phyloP scores from a whole-genome alignment of 1,140 invertebrate species.

The Pseudomyrmex sp. region DNA sequence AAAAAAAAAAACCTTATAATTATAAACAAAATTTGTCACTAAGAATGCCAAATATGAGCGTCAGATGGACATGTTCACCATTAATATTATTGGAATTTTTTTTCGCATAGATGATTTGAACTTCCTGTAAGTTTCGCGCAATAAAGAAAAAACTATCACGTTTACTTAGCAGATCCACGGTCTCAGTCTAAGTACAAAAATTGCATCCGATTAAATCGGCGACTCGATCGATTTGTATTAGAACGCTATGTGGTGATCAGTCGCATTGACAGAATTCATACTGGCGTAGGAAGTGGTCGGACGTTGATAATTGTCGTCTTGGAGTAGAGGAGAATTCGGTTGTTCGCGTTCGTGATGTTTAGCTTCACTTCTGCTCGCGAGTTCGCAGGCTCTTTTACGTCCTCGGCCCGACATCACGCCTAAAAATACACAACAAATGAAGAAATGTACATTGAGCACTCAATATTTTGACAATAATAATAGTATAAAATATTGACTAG shows the following conservation, averaged over 20 bases:
- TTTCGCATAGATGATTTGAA: not conserved
- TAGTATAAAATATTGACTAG: too few relatives aligned
- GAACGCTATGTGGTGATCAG: conserved; percentile 59
- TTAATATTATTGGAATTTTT: too few relatives aligned
- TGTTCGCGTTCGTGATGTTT: conserved; percentile 67
- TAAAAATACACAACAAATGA: conserved; percentile 67
- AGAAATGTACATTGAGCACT: not conserved
- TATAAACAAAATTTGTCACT: conserved; percentile 24
- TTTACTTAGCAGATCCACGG: not conserved
- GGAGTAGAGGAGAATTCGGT: conserved; percentile 81
- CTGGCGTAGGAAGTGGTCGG: conserved; percentile 84
- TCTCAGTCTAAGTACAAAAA: conserved; percentile 65
- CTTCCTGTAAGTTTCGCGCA: conserved; percentile 7
- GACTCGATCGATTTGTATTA: conserved; percentile 56
- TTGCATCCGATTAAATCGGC: conserved; percentile 37
- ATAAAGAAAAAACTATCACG: not conserved
- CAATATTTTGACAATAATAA: too few relatives aligned
- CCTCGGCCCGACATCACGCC: conserved; percentile 82
- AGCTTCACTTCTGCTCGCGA: conserved; percentile 65
- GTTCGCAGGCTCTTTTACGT: conserved; percentile 68
- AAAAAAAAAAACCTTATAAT: conserved; percentile 24
- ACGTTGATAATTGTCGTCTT: conserved; percentile 76
- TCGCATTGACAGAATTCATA: conserved; percentile 75
- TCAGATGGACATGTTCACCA: conserved; percentile 54
- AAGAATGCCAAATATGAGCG: conserved; percentile 62